Evolutionary conservation across 2,113 vertebrate species (phyloP).

Genomic region (Coptodon bakossiorum): DNA sequence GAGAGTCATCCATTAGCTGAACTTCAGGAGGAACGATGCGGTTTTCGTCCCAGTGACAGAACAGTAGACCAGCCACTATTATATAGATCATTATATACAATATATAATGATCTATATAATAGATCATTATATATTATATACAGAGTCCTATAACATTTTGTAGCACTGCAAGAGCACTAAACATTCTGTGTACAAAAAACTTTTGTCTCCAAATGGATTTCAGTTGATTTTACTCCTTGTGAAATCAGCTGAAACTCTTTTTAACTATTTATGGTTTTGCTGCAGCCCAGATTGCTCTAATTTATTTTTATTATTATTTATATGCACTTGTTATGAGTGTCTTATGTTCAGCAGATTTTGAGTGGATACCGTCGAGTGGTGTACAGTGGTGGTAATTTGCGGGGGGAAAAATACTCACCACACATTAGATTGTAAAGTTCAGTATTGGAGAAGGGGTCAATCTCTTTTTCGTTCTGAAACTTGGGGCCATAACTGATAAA

Average conservation of each 20-base stretch:
- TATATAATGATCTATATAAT: neutral
- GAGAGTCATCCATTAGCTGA: neutral
- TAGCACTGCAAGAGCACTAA: neutral
- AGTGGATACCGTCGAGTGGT: fast-evolving
- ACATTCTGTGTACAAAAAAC: neutral
- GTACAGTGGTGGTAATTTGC: neutral
- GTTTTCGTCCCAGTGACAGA: neutral
- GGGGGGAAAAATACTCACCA: constrained; percentile 46
- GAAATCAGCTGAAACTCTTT: neutral
- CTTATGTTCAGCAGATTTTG: neutral
- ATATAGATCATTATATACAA: neutral
- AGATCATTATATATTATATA: neutral
- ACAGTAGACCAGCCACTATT: neutral
- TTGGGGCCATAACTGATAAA: constrained; percentile 73
- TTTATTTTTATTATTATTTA: neutral
- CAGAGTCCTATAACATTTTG: neutral
- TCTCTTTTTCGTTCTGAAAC: constrained; percentile 41
- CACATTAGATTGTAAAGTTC: constrained; percentile 80
- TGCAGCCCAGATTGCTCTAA: neutral
- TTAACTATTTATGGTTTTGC: neutral
- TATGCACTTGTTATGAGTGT: neutral
- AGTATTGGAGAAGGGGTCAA: constrained; percentile 70
- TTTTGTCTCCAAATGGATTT: neutral
- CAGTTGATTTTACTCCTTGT: neutral
- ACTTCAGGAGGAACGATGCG: neutral